Base-by-base conservation (phyloP, 2,797 vertebrate species). In the Tarsius wallacei region DNA sequence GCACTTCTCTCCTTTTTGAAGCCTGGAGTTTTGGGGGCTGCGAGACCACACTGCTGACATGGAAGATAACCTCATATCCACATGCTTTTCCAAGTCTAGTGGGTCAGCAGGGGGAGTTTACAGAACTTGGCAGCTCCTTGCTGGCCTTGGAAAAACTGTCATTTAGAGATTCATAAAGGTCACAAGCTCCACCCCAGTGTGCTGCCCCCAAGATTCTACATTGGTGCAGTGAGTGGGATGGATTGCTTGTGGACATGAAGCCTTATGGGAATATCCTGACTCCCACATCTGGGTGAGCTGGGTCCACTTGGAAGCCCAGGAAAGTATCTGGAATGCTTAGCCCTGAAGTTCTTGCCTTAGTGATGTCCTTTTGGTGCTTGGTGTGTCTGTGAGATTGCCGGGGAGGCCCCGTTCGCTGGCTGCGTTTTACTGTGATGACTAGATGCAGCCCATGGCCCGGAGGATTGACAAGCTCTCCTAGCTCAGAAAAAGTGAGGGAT, bases 121-220 rank as follows among this genome's bases (percentile, higher is more conserved):
- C 28, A 55, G 70, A 53, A 68, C 80, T 33, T 26, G 33, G 55
- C 33, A 24, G 47, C 81, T 33, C 17, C n/a, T 90, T 12, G 0
- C 7, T 13, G 7, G 36, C 85, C 4, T 1, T 3, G 24, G 66
- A 71, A 55, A 49, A 6, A 3, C 0, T 3, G 17, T 17, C 53
- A 1, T 8, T 3, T 11, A 15, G 80, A 95, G 80, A n/a, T 51
- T 7, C 2, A 0, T 5, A 36, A 31, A 13, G 4, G 7, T 0
- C 19, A 0, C 28, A 68, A 59, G 5, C 73, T 13, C 11, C n/a
- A 24, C 1, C 68, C n/a, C 14, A 1, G 17, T 24, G 9, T 59
- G 55, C 42, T 49, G 47, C 9, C 49, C 17, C 12, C 4, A 2
- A 47, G 36, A 36, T 2, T 7, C 78, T 28, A 9, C 0, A 0